Percentiles rank a stretch among this genome's conserved stretches.
phyloP scores from a whole-genome alignment of 2,113 vertebrate genomes.

The Neogobius melanostomus region DNA sequence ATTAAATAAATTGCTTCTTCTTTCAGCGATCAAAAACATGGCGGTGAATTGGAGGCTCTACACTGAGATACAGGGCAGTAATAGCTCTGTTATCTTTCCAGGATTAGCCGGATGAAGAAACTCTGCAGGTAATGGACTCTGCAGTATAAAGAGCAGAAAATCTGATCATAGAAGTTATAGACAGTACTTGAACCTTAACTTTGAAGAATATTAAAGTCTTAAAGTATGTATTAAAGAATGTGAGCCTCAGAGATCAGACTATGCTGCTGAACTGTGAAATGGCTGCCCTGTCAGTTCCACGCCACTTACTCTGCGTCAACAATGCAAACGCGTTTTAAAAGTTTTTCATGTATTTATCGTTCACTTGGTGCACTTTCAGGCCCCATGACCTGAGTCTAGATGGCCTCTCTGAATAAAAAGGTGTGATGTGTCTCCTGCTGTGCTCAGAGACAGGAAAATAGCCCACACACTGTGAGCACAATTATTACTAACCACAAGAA shows the following conservation, averaged over 20 bases:
- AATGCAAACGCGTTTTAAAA: slow-evolving; percentile 7
- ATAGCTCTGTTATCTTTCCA: background rate
- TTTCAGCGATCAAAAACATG: background rate
- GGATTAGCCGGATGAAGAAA: background rate
- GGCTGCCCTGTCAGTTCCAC: slow-evolving; percentile 1
- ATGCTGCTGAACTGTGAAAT: background rate
- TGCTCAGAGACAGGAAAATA: slow-evolving; percentile 39
- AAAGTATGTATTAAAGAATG: background rate
- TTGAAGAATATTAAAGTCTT: slow-evolving; percentile 6
- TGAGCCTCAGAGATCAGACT: slow-evolving; percentile 1
- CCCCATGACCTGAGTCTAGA: slow-evolving; percentile 22
- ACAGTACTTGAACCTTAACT: background rate
- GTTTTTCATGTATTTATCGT: slow-evolving; percentile 13
- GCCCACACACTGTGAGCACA: slow-evolving; percentile 15
- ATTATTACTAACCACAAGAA: slow-evolving; percentile 15
- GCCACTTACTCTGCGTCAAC: slow-evolving; percentile 13
- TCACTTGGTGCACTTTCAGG: slow-evolving; percentile 25
- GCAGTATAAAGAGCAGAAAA: background rate
- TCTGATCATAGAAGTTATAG: background rate
- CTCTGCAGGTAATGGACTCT: background rate
- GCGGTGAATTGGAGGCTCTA: too few species aligned
- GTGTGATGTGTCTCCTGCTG: slow-evolving; percentile 37
- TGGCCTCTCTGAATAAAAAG: slow-evolving; percentile 32
- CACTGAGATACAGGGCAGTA: background rate
- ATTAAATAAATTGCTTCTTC: background rate